Evolutionary conservation across 1,140 invertebrate genomes (phyloP), one percentile per base, ranked within the genome.

Genomic region (Magallana angulata): DNA sequence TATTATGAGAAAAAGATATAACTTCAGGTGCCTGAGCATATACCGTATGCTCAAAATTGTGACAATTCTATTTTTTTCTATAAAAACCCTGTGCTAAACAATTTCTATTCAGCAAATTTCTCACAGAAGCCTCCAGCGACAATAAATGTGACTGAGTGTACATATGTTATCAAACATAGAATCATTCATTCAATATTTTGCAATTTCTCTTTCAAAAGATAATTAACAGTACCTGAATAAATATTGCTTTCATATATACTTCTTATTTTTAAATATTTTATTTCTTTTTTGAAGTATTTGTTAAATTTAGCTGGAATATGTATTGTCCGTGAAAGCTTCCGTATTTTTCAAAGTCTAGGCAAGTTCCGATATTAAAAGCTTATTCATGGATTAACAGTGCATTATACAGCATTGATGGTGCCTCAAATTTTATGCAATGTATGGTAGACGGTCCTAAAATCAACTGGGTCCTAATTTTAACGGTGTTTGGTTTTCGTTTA

Each of bases 1-100:
- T 60, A 60, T 60, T 60, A 60, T 60, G 59, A 60, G 59, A 60
- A 60, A 60, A 60, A 60, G 59, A 60, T 60, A 60, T 60, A 60
- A 60, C 59, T 60, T 60, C 59, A 60, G 59, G 59, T 60, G 59
- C 59, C 59, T 60, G 59, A 60, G 59, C 59, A 60, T 60, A 60
- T 60, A 60, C 59, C 59, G 59, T 60, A 60, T 3, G 59, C 59
- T 60, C 59, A 60, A 60, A 60, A 60, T 8, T 60, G 59, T 60
- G 7, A 60, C 59, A 60, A 60, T 60, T 60, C 59, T 60, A 60
- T 60, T 60, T 60, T 60, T 60, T 60, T 60, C 59, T 60, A 60
- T 60, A 60, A 60, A 60, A 60, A 60, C 59, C 59, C 59, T 60
- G 59, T 60, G 59, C 59, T 60, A 60, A 60, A 60, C 59, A 60